phyloP scores from a whole-genome alignment of 2,113 vertebrate species.

The Riparia riparia region DNA sequence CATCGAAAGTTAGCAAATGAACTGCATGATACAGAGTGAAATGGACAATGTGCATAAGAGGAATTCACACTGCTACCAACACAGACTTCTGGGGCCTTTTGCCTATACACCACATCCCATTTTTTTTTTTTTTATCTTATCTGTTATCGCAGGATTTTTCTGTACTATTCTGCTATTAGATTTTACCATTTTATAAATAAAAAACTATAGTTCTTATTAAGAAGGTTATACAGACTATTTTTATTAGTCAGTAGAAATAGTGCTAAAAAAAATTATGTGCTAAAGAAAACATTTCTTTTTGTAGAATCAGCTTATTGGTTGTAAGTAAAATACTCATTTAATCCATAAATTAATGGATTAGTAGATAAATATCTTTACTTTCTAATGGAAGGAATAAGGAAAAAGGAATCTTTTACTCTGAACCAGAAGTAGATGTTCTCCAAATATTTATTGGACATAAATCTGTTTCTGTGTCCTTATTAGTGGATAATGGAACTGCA shows the following conservation, averaged over 20 bases:
- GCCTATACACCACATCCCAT: background rate
- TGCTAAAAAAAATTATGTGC: background rate
- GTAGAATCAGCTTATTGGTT: background rate
- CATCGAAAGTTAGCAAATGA: constrained; percentile 79
- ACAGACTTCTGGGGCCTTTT: background rate
- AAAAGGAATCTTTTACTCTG: background rate
- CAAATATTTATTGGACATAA: background rate
- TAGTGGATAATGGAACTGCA: background rate
- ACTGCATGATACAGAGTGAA: background rate
- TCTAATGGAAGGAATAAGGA: background rate
- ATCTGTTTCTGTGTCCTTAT: background rate
- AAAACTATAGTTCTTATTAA: background rate
- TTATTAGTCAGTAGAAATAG: background rate
- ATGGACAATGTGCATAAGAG: background rate
- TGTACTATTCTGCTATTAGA: background rate
- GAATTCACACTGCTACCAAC: background rate
- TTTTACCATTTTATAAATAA: constrained; percentile 33
- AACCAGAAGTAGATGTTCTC: background rate
- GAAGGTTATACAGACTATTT: background rate
- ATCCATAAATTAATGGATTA: background rate
- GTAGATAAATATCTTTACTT: background rate
- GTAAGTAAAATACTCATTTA: background rate
- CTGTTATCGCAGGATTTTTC: background rate
- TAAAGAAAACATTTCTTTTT: background rate
- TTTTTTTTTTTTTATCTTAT: background rate